Evolutionary conservation across 2,888 invertebrate species (phyloP).

Genomic region (Drosophila birchii): DNA sequence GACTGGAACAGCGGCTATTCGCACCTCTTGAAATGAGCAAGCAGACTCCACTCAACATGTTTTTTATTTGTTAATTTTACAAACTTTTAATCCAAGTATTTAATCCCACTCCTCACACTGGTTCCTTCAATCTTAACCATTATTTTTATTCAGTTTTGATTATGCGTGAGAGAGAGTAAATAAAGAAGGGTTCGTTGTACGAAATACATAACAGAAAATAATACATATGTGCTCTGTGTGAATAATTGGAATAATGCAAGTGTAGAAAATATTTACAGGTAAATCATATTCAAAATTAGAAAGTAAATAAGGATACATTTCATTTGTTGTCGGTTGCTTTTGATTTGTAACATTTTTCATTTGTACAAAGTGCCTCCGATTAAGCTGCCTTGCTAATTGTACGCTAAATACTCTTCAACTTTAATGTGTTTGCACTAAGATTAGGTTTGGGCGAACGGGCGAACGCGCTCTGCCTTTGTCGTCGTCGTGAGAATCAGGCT

Average conservation of each 20-base stretch:
- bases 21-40: constrained; percentile 19
- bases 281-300: constrained; percentile 6
- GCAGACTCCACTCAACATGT: not conserved
- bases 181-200: constrained; percentile 26
- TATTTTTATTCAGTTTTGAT: constrained; percentile 42
- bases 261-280: constrained; percentile 32
- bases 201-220: constrained; percentile 30
- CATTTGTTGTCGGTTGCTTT: constrained; percentile 2
- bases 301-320: constrained; percentile 9
- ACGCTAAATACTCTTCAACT: constrained; percentile 65
- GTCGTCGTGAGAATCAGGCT: constrained; percentile 21
- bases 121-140: constrained; percentile 30
- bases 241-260: constrained; percentile 28
- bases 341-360: constrained; percentile 25
- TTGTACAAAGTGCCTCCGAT: constrained; percentile 15
- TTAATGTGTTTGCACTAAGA: constrained; percentile 49
- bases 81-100: constrained; percentile 6
- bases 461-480: constrained; percentile 25
- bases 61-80: constrained; percentile 9
- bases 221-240: constrained; percentile 1
- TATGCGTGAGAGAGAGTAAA: constrained; percentile 32
- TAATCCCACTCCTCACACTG: not conserved
- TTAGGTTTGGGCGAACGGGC: constrained; percentile 33
- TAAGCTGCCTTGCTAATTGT: constrained; percentile 42
- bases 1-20: constrained; percentile 96